Conservation (phyloP, 2,113 vertebrate genomes). For the Dendrocopos noguchii region DNA sequence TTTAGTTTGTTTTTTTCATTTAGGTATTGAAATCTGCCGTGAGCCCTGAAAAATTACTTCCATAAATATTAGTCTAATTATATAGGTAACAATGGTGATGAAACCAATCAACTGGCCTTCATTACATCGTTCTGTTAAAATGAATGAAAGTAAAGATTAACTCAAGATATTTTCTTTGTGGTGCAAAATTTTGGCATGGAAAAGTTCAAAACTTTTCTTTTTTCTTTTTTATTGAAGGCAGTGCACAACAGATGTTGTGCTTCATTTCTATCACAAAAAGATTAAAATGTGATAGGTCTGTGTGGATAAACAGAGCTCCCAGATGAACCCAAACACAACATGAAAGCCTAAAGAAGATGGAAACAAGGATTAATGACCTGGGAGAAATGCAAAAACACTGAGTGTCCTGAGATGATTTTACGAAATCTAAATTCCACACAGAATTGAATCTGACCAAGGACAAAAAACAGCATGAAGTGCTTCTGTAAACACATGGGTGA, state of each 20-base stretch:
- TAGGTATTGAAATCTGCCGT: constrained; percentile 51
- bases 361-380: background rate
- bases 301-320: background rate
- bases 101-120: background rate
- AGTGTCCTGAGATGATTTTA: background rate
- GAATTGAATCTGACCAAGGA: background rate
- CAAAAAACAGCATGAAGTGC: background rate
- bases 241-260: background rate
- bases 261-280: background rate
- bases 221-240: background rate
- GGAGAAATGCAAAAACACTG: background rate
- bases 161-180: background rate
- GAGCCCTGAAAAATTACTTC: constrained; percentile 29
- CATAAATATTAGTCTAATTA: constrained; percentile 36
- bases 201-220: background rate
- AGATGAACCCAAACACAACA: background rate
- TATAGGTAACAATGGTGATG: background rate
- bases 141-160: background rate
- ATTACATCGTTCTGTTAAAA: background rate
- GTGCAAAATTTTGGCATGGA: background rate
- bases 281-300: background rate
- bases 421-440: background rate
- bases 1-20: constrained; percentile 27
- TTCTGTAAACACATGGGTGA: background rate
- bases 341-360: background rate